Percentiles rank a stretch among this genome's conserved stretches.
These are phyloP conservation scores for Myopa tessellatipennis DNA, from an alignment of 2,888 invertebrate species.

Conservation along the genomic window DNA sequence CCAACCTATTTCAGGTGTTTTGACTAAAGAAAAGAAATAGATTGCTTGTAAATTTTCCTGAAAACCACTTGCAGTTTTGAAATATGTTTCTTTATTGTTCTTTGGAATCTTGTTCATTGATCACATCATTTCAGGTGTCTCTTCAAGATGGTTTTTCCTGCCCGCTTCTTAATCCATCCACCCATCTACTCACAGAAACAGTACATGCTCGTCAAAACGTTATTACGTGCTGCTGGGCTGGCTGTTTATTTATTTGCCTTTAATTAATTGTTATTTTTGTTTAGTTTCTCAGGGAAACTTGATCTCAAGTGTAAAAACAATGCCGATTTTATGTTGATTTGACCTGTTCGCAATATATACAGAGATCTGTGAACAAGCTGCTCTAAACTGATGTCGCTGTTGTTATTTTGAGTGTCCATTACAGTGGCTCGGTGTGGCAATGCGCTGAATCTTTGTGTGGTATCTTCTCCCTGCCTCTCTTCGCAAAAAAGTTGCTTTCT, in stretches of 20 bases:
- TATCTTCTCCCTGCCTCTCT: too few species aligned
- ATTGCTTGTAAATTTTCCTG: too few species aligned
- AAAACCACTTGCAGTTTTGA: neutral
- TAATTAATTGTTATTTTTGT: neutral
- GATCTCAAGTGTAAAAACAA: neutral
- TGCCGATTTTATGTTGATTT: neutral
- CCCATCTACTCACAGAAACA: constrained; percentile 28
- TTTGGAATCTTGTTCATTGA: neutral
- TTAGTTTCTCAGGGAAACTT: neutral
- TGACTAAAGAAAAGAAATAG: neutral
- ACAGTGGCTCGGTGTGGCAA: too few species aligned
- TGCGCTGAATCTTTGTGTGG: too few species aligned
- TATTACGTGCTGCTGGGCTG: constrained; percentile 38
- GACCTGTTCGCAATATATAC: too few species aligned
- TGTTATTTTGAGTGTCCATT: too few species aligned
- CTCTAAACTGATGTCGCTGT: too few species aligned
- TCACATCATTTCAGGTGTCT: neutral
- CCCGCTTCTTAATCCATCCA: too few species aligned
- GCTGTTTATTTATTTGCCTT: neutral
- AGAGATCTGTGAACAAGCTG: too few species aligned
- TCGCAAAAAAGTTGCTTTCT: too few species aligned
- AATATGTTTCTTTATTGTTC: neutral
- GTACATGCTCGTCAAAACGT: constrained; percentile 66
- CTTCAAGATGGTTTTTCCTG: too few species aligned
- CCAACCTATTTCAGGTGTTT: constrained; percentile 29